A percentile compares a stretch with the other conserved stretches of the same genome.
phyloP scores from a whole-genome alignment of 2,888 invertebrate species.

The Protophormia terraenovae region DNA sequence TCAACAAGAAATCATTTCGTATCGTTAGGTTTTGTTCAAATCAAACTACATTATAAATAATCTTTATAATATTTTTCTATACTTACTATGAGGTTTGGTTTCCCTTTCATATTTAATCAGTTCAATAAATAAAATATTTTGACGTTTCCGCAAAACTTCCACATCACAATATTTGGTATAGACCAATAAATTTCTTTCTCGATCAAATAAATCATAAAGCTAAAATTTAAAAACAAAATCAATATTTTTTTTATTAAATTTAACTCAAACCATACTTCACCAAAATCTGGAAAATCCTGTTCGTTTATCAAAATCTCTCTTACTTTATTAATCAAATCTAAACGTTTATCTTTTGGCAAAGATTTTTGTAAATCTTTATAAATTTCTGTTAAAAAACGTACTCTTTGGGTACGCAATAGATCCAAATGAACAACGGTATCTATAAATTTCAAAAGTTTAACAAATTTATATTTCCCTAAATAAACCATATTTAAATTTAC shows the following conservation, averaged over 20 bases:
- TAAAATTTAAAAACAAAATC: slow-evolving; percentile 55
- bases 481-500: slow-evolving; percentile 76
- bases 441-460: slow-evolving; percentile 45
- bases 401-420: slow-evolving; percentile 90
- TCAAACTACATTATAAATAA: no score
- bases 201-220: slow-evolving; percentile 79
- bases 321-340: slow-evolving; percentile 87
- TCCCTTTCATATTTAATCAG: slow-evolving; percentile 76
- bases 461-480: no score
- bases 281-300: slow-evolving; percentile 75
- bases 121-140: slow-evolving; percentile 77
- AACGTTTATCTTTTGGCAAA: slow-evolving; percentile 84
- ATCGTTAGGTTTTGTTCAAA: no score
- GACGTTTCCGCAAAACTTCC: slow-evolving; percentile 77
- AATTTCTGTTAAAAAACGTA: slow-evolving; percentile 87
- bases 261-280: slow-evolving; percentile 72
- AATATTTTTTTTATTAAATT: background rate
- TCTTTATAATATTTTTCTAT: background rate
- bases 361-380: slow-evolving; percentile 86
- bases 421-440: slow-evolving; percentile 88
- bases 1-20: no score
- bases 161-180: slow-evolving; percentile 77
- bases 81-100: slow-evolving; percentile 58
- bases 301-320: slow-evolving; percentile 83
- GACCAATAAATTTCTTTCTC: slow-evolving; percentile 78